Evolutionary conservation across 2,888 invertebrate species (phyloP).

Genomic region (Lysandra coridon): DNA sequence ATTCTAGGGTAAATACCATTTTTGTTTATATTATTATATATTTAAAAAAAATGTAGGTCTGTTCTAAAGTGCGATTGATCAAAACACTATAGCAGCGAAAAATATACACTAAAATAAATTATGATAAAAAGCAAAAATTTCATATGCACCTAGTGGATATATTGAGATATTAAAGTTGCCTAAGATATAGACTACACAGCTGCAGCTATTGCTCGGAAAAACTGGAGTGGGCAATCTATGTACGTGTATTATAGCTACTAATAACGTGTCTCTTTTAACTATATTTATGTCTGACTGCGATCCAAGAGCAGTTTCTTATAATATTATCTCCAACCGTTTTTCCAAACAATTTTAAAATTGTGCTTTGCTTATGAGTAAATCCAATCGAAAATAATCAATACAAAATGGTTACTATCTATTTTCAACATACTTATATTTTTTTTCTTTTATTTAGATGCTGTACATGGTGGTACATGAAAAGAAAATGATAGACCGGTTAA

Average conservation of each 20-base stretch:
- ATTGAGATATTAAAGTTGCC: not conserved
- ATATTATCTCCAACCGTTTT: no score
- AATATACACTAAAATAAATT: no score
- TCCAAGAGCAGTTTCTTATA: no score
- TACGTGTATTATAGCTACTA: not conserved
- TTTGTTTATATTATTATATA: not conserved
- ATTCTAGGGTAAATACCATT: conserved; percentile 75
- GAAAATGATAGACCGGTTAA: conserved; percentile 62
- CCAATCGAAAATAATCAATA: no score
- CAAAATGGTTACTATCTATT: no score
- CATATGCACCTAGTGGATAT: not conserved
- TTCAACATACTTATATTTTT: not conserved
- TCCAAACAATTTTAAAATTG: no score
- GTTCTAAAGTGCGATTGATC: not conserved
- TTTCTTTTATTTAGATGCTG: conserved; percentile 53
- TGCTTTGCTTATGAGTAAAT: no score
- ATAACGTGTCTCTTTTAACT: no score
- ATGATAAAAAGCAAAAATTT: not conserved
- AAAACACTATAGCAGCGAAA: not conserved
- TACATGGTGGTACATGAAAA: conserved; percentile 65
- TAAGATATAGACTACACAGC: not conserved
- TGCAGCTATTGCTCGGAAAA: not conserved
- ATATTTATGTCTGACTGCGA: no score
- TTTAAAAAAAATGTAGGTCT: conserved; percentile 1
- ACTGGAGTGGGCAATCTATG: no score